Evolutionary conservation across 2,888 invertebrate genomes (phyloP), one percentile per base, ranked within the genome.

Genomic region (Trachelus tabidus): DNA sequence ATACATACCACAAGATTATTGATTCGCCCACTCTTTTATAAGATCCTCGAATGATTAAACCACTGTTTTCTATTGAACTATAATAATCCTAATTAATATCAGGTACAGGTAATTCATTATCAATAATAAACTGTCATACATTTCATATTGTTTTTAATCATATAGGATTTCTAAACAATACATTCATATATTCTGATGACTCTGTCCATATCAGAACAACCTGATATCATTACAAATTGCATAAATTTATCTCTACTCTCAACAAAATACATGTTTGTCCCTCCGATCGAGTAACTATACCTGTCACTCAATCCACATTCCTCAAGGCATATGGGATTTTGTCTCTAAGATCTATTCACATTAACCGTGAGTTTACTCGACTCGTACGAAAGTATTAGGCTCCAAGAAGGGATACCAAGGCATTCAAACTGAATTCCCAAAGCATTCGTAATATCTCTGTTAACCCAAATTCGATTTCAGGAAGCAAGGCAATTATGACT

Each of bases 191-290:
- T 34, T 30, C 77, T 71, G 68, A 69, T 69, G 6, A 40, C 33
- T 69, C 33, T 69, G 33, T 69, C 30, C 15, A 30, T 69, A 69
- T 30, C 71, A 33, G 31, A 69, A 12, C 4, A 30, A 69, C 31
- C 31, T 30, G 30, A 33, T 75, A 11, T 75, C 73, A 79, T 77
- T 79, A 80, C 79, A 81, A 82, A 82, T 80, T 76, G 79, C 81
- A 77, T 81, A 77, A 77, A 81, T 77, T 77, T 80, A 77, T 78
- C 73, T 80, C 77, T 75, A 81, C 73, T 79, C 79, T 82, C 81
- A 82, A 82, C 82, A 81, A 82, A 81, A 82, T 80, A 81, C 80
- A 74, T 76, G 82, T 81, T 80, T 81, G 81, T 73, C 74, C 34
- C 74, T 33, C 15, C 74, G 30, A 34, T 73, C 74, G 74, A 73